Base-by-base conservation (phyloP, 35 echinoderm and acorn worm species). In the Lytechinus pictus region DNA sequence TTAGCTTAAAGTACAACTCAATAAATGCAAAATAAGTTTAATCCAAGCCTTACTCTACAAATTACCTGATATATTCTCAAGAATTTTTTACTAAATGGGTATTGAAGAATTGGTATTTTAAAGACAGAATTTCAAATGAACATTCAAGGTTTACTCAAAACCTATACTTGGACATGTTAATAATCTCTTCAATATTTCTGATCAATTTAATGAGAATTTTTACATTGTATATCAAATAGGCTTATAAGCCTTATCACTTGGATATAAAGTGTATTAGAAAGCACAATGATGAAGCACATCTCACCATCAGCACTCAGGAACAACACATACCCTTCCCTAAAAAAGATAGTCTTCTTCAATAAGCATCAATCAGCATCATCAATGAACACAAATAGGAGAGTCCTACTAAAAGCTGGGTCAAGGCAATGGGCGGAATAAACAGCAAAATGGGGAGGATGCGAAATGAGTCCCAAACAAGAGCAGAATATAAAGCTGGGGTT, bases 391-490 rank as follows among this genome's bases (percentile, higher is more conserved):
- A 90, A 90, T 90, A 90, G 88, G 88, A 90, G 52, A 90, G 88
- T 44, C 52, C 88, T 54, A 90, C 88, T 90, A 90, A 90, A 90
- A 90, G 88, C 88, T 90, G 88, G 88, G 88, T 90, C 88, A 90
- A 90, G 88, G 88, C 88, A 54, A 54, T 90, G 52, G 27, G 52
- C 28, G 28, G 52, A 90, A 90, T 90, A 27, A 54, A 27, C 29
- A 51, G 88, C 28, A 8, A 90, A 90, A 44, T 44, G 88, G 88
- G 52, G 88, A 90, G 88, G 88, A 90, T 90, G 88, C 88, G 14
- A 90, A 90, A 54, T 52, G 88, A 90, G 52, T 52, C 88, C 27
- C 52, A 9, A 52, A 90, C 52, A 52, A 54, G 88, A 90, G 66
- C 28, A 52, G 88, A 16, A 52, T 90, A 54, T 4, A 28, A 54